Base-by-base conservation (phyloP, 2,113 vertebrate species). In the Eptesicus fuscus region DNA sequence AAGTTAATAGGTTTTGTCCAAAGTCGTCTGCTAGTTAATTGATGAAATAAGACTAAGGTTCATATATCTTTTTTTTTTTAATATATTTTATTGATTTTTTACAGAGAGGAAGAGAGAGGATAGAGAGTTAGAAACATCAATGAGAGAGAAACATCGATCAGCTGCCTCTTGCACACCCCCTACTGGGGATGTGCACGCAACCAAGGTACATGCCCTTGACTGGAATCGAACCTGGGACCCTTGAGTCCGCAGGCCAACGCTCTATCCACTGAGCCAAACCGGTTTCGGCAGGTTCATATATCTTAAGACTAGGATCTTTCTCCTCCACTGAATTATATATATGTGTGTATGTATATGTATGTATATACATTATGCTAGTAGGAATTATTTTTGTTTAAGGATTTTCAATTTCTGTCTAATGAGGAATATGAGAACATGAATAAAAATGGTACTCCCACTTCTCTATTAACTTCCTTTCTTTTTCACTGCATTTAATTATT, bases 401-500 rank as follows among this genome's bases (percentile, higher is more conserved):
- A 71, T 30, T 96, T 90, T 87, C 5, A 16, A 71, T 56, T 83
- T 23, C 28, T 71, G 61, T 79, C 28, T 77, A 85, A 89, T 53
- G 30, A 53, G 18, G 32, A 91, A 73, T 74, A 47, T 71, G 30
- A 80, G 20, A 91, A 76, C 20, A 40, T 35, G 28, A 92, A 79
- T 65, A 85, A 80, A 85, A 86, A 70, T 63, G 42, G 32, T 47
- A 88, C 28, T 83, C 32, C 40, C 20, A 73, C 6, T 78, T 88
- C 30, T 71, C 56, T 51, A 84, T 67, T 63, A 53, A 14, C 5
- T 13, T 95, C 35, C 82, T 77, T 89, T 89, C 35, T 56, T 85
- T 94, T 83, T 92, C 37, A 86, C 22, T 59, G 12, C 92, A 83
- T 63, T 79, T 79, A 37, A 79, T 85, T 77, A 83, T 78, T 73